Base-by-base conservation (phyloP, 37 sponge, comb jelly and placozoan genomes). In the Hormiphora californensis region DNA sequence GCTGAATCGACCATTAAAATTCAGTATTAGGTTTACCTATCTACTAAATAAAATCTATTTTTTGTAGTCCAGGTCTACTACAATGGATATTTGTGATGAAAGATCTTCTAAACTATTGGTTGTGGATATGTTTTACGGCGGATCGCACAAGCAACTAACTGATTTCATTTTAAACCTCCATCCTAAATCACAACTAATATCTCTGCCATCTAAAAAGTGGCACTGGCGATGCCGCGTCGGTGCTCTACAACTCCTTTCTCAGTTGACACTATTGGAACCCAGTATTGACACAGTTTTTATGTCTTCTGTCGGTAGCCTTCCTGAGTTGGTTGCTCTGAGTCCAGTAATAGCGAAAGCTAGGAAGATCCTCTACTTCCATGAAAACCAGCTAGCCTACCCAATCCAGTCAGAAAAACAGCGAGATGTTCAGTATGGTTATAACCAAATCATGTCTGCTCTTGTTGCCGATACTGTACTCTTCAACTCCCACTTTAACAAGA, bases 311-410 rank as follows among this genome's bases (percentile, higher is more conserved):
- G 86, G 93, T 12, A 95, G 93, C 41, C 85, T 95, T 41, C 90
- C 92, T 88, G 95, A 95, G 69, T 54, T 95, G 32, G 49, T 92
- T 0, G 87, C 90, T 0, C 88, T 95, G 33, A 49, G 93, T 38
- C 92, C 90, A 15, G 93, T 91, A 54, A 43, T 95, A 0, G 46
- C 38, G 15, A 17, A 2, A 11, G 63, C 91, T 1, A 73, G 88
- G 55, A 95, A 95, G 73, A 88, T 95, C 31, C 68, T 95, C 31
- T 95, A 95, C 33, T 95, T 95, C 54, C 95, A 95, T 87, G 95
- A 95, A 85, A 95, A 95, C 59, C 95, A 95, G 88, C 86, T 95
- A 53, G 87, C 92, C 0, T 95, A 95, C 53, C 95, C 95, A 2
- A 92, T 90, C 5, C 88, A 91, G 88, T 91, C 90, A 34, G 92